Conservation (phyloP, 1,140 invertebrate genomes). For the Sycophaga agraensis region DNA sequence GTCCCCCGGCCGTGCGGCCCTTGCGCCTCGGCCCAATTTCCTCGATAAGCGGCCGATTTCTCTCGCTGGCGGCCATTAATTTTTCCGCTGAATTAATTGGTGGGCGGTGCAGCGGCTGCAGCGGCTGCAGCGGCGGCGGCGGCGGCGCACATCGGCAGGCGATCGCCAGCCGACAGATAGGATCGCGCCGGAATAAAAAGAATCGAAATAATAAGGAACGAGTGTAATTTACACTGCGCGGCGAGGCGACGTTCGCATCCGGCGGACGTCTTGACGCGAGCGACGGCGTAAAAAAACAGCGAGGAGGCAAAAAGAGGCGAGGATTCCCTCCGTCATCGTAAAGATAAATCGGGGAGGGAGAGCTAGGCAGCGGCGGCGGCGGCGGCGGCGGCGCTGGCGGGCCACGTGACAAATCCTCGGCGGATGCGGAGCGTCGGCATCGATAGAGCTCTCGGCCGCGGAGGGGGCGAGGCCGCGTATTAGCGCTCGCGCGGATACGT, state of each 20-base stretch:
- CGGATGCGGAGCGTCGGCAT: slow-evolving; percentile 42
- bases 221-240: slow-evolving; percentile 12
- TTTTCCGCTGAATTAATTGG: no score
- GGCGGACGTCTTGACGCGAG: slow-evolving; percentile 2
- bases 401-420: slow-evolving; percentile 50
- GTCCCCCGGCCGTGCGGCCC: not conserved
- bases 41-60: no score
- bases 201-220: not conserved
- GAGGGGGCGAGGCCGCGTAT: slow-evolving; percentile 42
- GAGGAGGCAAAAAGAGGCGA: not conserved
- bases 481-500: slow-evolving; percentile 36
- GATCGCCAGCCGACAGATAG: not conserved
- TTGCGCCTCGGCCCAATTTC: not conserved
- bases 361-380: not conserved
- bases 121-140: not conserved
- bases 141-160: not conserved
- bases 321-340: slow-evolving; percentile 3
- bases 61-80: no score
- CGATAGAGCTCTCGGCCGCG: slow-evolving; percentile 53
- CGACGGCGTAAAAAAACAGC: slow-evolving; percentile 2
- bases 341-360: slow-evolving; percentile 13
- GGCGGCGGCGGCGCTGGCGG: no score
- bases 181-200: slow-evolving; percentile 4
- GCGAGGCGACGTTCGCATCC: not conserved
- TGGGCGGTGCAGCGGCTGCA: no score